Base-by-base conservation (phyloP, 2,113 vertebrate genomes). In the Pomatostomus ruficeps region DNA sequence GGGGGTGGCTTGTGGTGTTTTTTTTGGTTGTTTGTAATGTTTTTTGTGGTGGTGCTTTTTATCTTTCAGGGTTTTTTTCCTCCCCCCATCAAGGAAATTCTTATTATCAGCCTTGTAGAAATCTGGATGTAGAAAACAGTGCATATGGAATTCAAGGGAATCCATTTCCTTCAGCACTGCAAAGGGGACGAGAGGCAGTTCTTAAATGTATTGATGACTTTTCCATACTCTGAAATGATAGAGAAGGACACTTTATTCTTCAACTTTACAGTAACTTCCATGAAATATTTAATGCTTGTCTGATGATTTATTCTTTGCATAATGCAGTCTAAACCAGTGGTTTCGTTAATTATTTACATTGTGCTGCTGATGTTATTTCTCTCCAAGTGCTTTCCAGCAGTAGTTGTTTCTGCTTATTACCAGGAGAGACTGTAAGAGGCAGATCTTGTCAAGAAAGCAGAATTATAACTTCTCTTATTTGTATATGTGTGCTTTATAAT, bases 271-370 rank as follows among this genome's bases (percentile, higher is more conserved):
- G 93, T 36, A 96, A 79, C 52, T 93, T 95, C 51, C 74, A 91
- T 96, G 79, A 96, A 97, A 94, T 96, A 93, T 95, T 97, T 96
- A 96, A 75, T 88, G 68, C 24, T 85, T 85, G 31, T 92, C 93
- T 97, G 90, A 96, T 97, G 94, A 95, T 78, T 95, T 89, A 92
- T 97, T 95, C 96, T 67, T 70, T 93, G 88, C 67, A 84, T 94
- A 93, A 93, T 68, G 86, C 51, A 85, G 20, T 93, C 76, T 95
- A 76, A 91, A 95, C 96, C 68, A 88, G 87, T 74, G 62, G 46
- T 85, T 77, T 97, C 0, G 7, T 96, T 96, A 96, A 97, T 98
- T 97, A 96, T 97, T 96, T 96, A 96, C 38, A 26, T 24, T 51
- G 35, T 46, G 54, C 88, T 96, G 61, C 65, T 91, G 77, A 80